Base-by-base conservation (phyloP, 2,888 invertebrate genomes). In the Nomada fucata region DNA sequence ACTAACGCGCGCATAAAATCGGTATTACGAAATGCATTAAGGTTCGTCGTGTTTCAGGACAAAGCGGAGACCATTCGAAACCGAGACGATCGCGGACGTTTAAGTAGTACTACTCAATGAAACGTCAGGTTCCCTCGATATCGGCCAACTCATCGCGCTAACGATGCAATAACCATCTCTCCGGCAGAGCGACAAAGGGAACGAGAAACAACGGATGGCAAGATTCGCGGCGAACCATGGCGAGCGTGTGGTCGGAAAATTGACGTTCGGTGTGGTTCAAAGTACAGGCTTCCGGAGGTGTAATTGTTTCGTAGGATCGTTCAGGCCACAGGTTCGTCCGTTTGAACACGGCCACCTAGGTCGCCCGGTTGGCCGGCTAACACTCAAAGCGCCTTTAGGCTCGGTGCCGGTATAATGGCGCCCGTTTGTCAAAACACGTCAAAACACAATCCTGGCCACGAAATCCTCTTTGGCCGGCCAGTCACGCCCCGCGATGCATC, bases 371-470 rank as follows among this genome's bases (percentile, higher is more conserved):
- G 89, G 90, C 75, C 74, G 79, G 76, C 70, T 71, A 78, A 74
- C 81, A 76, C 84, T 88, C 77, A 80, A 84, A 90, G 87, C 85
- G 83, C 81, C 89, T 86, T 87, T 82, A 83, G 90, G 76, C 79
- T 85, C 78, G 77, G 83, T 82, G 86, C 79, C 82, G 84, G 86
- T 89, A 91, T 92, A 93, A 93, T 93, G 91, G 92, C 92, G 92
- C 89, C 91, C 92, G 93, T 93, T 93, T 93, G 93, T 93, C 93
- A 93, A 93, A 93, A 93, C 93, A 93, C 91, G 92, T 93, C 93
- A 93, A 93, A 93, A 93, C 92, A 93, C 89, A 87, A 91, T 91
- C 87, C 90, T 84, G 82, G 87, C 88, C 86, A 91, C 91, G 90
- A 91, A 91, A 91, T 90, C 90, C 90, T 87, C 77, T 76, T 75